A percentile compares a stretch with the other conserved stretches of the same genome.
Conservation (phyloP, 2,888 invertebrate genomes). For the Temnothorax rugatulus region DNA sequence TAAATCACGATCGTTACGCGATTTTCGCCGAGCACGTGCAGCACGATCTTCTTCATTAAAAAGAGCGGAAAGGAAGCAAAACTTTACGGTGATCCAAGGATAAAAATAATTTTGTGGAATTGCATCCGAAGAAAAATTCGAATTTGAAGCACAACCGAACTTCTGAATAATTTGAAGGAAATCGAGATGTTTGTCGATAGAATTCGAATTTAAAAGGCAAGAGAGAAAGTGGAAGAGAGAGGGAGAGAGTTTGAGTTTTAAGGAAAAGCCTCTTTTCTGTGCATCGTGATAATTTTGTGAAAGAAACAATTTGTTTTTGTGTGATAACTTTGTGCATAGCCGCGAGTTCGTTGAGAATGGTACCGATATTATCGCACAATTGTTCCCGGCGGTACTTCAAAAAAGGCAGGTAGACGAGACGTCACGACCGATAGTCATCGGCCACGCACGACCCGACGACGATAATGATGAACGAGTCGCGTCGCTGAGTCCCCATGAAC, state of each 20-base stretch:
- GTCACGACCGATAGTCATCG: conserved; percentile 24
- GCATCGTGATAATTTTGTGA: conserved; percentile 20
- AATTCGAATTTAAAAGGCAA: neutral
- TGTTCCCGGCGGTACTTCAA: neutral
- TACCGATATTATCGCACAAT: neutral
- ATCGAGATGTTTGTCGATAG: neutral
- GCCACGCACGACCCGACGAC: neutral
- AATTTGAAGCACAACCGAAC: neutral
- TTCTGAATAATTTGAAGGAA: neutral
- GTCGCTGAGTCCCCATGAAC: conserved; percentile 27
- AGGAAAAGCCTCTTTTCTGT: neutral
- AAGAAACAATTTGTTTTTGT: neutral
- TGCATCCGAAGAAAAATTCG: neutral
- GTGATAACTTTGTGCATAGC: conserved; percentile 3
- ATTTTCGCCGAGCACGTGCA: conserved; percentile 18
- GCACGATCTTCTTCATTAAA: neutral
- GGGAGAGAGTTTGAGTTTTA: neutral
- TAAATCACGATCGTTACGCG: conserved; percentile 6
- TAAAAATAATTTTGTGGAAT: neutral
- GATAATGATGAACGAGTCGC: conserved; percentile 51
- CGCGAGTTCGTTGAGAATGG: neutral
- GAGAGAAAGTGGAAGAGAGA: neutral
- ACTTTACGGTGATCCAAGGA: neutral
- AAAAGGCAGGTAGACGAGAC: conserved; percentile 26
- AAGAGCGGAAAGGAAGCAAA: neutral